Evolutionary conservation across 2,113 vertebrate species (phyloP), one percentile per base, ranked within the genome.

Genomic region (Rafetus swinhoei): DNA sequence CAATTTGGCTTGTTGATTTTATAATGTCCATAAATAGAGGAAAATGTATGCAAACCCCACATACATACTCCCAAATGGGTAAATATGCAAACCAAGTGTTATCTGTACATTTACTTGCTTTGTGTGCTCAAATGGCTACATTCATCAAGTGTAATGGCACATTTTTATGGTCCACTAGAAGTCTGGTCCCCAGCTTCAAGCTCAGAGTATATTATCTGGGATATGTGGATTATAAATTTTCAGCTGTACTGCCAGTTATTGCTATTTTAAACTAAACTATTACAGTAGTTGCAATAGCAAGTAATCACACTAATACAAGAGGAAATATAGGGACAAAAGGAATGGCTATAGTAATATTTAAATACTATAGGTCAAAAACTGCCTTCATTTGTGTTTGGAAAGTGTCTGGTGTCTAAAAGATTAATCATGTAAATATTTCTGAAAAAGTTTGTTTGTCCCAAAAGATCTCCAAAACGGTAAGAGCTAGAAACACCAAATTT

Each of bases 281-380:
- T 95, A 89, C 52, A 90, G 77, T 82, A 89, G 50, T 91, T 88
- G 60, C 65, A 93, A 82, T 53, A 69, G 14, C 62, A 69, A 91
- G 60, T 60, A 92, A 54, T 55, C 80, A n/a, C 0, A 82, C 79
- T 21, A 81, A 91, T 69, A 86, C 92, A 92, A 86, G 50, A 72
- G 85, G 32, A 65, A 65, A 57, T 45, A 60, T 24, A 81, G 25
- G 82, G 59, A 76, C 39, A 91, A 91, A 91, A 35, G 52, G 32
- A 93, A 89, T 79, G 86, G 77, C 87, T 53, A 21, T 15, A 27
- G 60, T 88, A 79, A 27, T 56, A 88, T 85, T 92, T 92, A 87
- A 14, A 19, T 6, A 50, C 59, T 84, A 3, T 91, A 76, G 69
- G 55, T 86, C 81, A 76, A 35, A 59, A 79, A 15, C 93, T 86